Percentiles rank a stretch among this genome's conserved stretches.
Conservation (phyloP, 2,113 vertebrate species). For the Zingel zingel region DNA sequence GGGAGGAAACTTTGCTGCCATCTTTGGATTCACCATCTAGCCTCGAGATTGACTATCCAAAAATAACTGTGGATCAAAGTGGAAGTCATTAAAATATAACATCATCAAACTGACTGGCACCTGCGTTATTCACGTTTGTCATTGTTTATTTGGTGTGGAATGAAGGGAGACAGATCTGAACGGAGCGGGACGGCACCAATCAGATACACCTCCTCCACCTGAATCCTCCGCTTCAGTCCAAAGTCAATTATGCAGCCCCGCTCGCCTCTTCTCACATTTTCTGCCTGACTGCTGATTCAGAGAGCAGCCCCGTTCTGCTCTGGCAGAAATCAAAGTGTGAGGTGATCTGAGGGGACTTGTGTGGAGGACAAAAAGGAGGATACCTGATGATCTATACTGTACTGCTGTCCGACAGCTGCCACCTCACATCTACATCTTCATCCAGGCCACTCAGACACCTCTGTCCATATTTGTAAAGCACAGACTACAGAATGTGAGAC, state of each 20-base stretch:
- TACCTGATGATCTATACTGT: neutral
- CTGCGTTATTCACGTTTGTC: conserved; percentile 41
- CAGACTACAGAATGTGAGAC: conserved; percentile 24
- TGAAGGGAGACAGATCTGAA: conserved; percentile 46
- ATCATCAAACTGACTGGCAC: conserved; percentile 39
- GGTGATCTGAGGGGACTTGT: conserved; percentile 63
- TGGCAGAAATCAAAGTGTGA: conserved; percentile 59
- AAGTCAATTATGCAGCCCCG: conserved; percentile 62
- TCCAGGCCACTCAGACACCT: conserved; percentile 13
- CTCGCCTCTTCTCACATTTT: conserved; percentile 59
- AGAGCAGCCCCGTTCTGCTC: conserved; percentile 35
- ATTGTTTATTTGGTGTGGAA: conserved; percentile 46
- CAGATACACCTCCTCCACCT: conserved; percentile 60
- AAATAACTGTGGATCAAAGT: neutral
- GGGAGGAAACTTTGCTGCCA: neutral
- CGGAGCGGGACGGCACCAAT: conserved; percentile 49
- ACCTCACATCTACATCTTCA: conserved; percentile 48
- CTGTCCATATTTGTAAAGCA: neutral
- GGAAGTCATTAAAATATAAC: conserved; percentile 44
- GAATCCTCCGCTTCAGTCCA: conserved; percentile 51
- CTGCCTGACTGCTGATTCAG: conserved; percentile 63
- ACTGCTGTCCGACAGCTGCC: conserved; percentile 63
- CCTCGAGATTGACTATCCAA: neutral
- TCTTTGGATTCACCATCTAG: neutral
- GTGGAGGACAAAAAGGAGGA: neutral